Percentiles rank a stretch among this genome's conserved stretches.
These are phyloP conservation scores for Rhegmatorhina hoffmannsi DNA, from an alignment of 2,113 vertebrate species.

Conservation along the genomic window DNA sequence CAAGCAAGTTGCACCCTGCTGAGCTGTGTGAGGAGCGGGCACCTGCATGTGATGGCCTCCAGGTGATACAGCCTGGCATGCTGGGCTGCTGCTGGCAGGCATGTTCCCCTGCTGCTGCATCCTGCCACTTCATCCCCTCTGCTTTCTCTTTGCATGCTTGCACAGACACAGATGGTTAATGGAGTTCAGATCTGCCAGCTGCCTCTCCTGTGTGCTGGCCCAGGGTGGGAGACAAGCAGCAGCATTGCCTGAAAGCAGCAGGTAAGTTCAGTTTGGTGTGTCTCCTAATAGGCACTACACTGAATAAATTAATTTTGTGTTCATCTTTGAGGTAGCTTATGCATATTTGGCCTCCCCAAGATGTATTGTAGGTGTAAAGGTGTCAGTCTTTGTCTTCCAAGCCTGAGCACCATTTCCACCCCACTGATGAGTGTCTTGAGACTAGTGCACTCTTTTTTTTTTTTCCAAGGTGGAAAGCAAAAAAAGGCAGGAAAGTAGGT, in stretches of 20 bases:
- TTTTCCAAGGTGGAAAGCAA: neutral
- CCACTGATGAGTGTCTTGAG: neutral
- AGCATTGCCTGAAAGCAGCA: neutral
- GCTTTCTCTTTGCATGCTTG: neutral
- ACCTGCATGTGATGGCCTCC: neutral
- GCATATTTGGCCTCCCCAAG: neutral
- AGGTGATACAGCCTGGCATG: neutral
- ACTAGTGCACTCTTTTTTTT: neutral
- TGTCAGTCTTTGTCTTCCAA: neutral
- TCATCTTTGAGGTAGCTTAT: neutral
- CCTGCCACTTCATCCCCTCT: neutral
- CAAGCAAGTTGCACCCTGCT: neutral
- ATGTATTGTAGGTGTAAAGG: neutral
- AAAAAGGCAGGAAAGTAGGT: neutral
- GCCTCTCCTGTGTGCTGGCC: neutral
- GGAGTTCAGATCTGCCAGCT: neutral
- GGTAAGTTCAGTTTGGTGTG: neutral
- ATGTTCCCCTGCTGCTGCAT: neutral
- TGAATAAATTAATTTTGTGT: neutral
- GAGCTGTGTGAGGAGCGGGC: neutral
- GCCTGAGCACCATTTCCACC: neutral
- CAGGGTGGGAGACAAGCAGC: neutral
- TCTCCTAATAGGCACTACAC: neutral
- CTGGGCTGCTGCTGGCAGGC: neutral
- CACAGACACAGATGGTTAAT: neutral